Base-by-base conservation (phyloP, 2,113 vertebrate genomes). In the Eurystomus gularis region DNA sequence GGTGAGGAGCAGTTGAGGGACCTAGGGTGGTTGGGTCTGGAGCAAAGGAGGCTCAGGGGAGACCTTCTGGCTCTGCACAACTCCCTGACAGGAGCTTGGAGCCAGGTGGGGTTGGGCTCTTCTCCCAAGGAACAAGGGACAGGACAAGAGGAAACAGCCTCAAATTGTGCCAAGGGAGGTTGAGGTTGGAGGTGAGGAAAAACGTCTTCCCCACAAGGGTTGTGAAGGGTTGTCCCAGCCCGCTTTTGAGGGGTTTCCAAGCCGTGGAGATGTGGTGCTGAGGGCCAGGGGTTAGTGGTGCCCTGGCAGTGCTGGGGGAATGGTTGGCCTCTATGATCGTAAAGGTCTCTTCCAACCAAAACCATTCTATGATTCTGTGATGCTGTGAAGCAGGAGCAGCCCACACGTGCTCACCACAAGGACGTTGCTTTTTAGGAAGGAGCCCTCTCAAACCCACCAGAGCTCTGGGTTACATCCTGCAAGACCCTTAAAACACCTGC, bases 401-500 rank as follows among this genome's bases (percentile, higher is more conserved):
- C 29, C 18, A 2, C 42, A 26, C 2, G 0, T 1, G 7, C 33
- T 2, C 12, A 0, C 39, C 6, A 0, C 33, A 39, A 13, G 10
- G 16, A 9, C 17, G 14, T 23, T 31, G 0, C 7, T 33, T 31
- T 86, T 51, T 1, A 26, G 64, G 40, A 55, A 46, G 17, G 39
- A 81, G 9, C 23, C 29, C 2, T 31, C 44, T 13, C 78, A 70
- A 5, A 10, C 35, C 52, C 28, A 19, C 52, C n/a, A 7, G 5
- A 71, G 66, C 46, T 52, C 31, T 1, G 0, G 12, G 37, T 18
- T 5, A 2, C 14, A 1, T 7, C 28, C 42, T 10, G 19, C 64
- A 42, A 37, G 60, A 20, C 1, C 6, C 62, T 65, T 3, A 17
- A 19, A 8, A 13, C 23, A 54, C 33, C 64, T 4, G 14, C 37